Percentiles rank a stretch among this genome's conserved stretches.
These are phyloP conservation scores for Neuroscelio doddi DNA, from an alignment of 2,888 invertebrate species.

Conservation along the genomic window DNA sequence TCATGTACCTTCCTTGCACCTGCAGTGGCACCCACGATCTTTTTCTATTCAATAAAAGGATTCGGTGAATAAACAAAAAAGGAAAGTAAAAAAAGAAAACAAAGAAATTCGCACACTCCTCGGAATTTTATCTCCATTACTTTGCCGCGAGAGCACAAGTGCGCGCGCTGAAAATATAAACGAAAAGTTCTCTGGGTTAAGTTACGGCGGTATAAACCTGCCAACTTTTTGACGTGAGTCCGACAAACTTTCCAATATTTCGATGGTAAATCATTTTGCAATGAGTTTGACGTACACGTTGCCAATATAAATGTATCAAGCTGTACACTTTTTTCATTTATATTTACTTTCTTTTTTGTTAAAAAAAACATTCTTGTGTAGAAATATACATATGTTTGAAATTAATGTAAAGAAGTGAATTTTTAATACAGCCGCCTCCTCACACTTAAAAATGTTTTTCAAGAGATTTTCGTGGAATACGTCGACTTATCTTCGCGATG, in stretches of 20 bases:
- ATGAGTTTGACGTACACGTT: slow-evolving; percentile 21
- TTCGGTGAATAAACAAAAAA: no score
- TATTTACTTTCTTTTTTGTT: no score
- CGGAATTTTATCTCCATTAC: slow-evolving; percentile 18
- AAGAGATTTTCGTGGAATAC: slow-evolving; percentile 25
- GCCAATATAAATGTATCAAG: no score
- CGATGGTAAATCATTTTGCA: slow-evolving; percentile 29
- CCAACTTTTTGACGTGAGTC: slow-evolving; percentile 34
- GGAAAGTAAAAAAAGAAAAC: slow-evolving; percentile 4
- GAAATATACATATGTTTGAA: no score
- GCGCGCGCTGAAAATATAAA: slow-evolving; percentile 32
- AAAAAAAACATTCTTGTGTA: no score
- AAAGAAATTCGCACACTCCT: slow-evolving; percentile 20
- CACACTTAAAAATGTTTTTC: slow-evolving; percentile 17
- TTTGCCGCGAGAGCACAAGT: slow-evolving; percentile 22
- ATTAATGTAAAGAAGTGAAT: background rate
- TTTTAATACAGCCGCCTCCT: background rate
- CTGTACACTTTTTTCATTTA: no score
- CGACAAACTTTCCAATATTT: slow-evolving; percentile 38
- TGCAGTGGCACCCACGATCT: slow-evolving; percentile 10
- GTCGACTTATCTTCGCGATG: slow-evolving; percentile 25
- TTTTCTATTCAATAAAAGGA: background rate
- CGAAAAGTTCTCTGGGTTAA: slow-evolving; percentile 31
- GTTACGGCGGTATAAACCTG: slow-evolving; percentile 35
- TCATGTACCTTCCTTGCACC: slow-evolving; percentile 26